Conservation (phyloP, 2,888 invertebrate species). For the Oscheius sp. region DNA sequence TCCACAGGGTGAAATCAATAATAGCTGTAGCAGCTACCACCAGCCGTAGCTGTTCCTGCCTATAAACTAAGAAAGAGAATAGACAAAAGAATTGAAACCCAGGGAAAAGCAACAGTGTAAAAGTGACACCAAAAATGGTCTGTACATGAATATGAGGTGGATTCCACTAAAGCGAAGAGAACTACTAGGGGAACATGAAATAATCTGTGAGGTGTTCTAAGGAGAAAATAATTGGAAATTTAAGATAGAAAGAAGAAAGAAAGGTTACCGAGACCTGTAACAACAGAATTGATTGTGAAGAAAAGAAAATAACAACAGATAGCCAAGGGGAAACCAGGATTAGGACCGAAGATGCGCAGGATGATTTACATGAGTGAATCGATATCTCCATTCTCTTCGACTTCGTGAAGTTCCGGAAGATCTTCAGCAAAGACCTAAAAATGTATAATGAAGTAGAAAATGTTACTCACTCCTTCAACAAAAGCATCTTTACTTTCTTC, state of each 20-base stretch:
- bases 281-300: conserved; percentile 5
- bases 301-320: conserved; percentile 8
- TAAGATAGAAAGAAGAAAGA: conserved; percentile 3
- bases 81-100: conserved; percentile 13
- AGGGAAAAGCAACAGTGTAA: conserved; percentile 21
- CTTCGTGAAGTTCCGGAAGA: conserved; percentile 57
- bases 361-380: conserved; percentile 21
- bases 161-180: not conserved
- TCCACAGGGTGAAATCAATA: conserved; percentile 19
- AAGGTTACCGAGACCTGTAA: conserved; percentile 17
- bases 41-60: conserved; percentile 2
- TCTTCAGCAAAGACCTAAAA: conserved; percentile 65
- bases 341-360: not conserved
- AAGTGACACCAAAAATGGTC: conserved; percentile 11
- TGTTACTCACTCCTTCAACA: conserved; percentile 56
- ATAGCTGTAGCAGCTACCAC: conserved; percentile 5
- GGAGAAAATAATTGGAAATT: too few species aligned
- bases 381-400: conserved; percentile 21
- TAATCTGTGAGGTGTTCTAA: not conserved
- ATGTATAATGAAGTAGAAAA: not conserved
- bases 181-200: not conserved
- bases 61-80: not conserved
- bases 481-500: conserved; percentile 63
- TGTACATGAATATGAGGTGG: not conserved
- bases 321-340: not conserved